A percentile compares a stretch with the other conserved stretches of the same genome.
phyloP scores from a whole-genome alignment of 2,888 invertebrate genomes.

The Pherbina coryleti region DNA sequence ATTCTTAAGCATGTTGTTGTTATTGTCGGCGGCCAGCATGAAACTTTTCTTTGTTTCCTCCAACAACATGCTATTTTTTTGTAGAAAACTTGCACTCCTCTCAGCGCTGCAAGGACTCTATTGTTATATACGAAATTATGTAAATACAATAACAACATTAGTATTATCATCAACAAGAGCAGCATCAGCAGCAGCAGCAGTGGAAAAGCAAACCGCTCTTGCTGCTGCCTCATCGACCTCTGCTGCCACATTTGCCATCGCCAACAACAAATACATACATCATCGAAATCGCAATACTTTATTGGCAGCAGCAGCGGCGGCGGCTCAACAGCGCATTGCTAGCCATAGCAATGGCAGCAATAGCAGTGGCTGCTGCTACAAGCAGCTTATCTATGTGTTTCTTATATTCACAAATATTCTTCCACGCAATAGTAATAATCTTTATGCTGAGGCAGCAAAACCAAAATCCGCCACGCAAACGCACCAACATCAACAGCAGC shows the following conservation, averaged over 20 bases:
- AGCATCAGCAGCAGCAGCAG: not conserved
- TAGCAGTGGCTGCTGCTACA: conserved; percentile 7
- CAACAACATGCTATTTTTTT: not conserved
- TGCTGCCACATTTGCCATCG: conserved; percentile 10
- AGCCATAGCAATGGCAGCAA: conserved; percentile 1
- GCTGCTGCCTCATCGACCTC: not conserved
- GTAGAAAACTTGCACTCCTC: not conserved
- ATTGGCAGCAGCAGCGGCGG: conserved; percentile 6
- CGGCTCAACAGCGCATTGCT: not conserved
- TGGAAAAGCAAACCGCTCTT: not conserved
- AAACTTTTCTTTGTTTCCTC: too few relatives aligned
- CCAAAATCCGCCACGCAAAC: conserved; percentile 62
- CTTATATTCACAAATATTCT: conserved; percentile 50
- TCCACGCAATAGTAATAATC: conserved; percentile 49
- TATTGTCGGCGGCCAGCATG: not conserved
- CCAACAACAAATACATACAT: conserved; percentile 28
- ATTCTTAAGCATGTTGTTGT: not conserved
- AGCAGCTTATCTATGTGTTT: conserved; percentile 51
- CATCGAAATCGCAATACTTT: not conserved
- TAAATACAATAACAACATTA: conserved; percentile 61
- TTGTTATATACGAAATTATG: not conserved
- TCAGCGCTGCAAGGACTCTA: not conserved
- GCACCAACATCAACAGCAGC: conserved; percentile 50
- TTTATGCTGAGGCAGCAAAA: conserved; percentile 57
- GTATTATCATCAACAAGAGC: conserved; percentile 55